Percentiles rank a stretch among this genome's conserved stretches.
phyloP scores from a whole-genome alignment of 2,888 invertebrate species.

The Volucella inanis region DNA sequence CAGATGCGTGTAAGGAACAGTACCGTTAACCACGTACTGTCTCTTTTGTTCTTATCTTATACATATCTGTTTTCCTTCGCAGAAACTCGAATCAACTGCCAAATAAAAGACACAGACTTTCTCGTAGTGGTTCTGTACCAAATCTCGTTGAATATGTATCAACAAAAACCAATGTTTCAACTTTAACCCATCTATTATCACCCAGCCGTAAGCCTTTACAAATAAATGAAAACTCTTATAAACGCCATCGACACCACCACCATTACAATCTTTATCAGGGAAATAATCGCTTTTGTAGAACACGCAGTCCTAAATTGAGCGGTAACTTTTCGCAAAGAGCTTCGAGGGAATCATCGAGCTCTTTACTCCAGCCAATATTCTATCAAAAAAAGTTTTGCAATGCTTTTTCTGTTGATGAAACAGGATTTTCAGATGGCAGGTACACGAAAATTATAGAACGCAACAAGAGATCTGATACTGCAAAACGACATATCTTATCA shows the following conservation, averaged over 20 bases:
- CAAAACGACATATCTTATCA: slow-evolving; percentile 89
- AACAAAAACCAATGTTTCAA: slow-evolving; percentile 75
- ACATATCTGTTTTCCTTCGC: slow-evolving; percentile 10
- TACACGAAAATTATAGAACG: slow-evolving; percentile 86
- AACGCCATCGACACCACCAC: slow-evolving; percentile 79
- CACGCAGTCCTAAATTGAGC: slow-evolving; percentile 79
- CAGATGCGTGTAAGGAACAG: not conserved
- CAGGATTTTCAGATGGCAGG: slow-evolving; percentile 81
- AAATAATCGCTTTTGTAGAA: slow-evolving; percentile 79
- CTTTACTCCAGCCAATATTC: slow-evolving; percentile 86
- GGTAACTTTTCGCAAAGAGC: slow-evolving; percentile 81
- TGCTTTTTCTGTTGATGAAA: slow-evolving; percentile 92
- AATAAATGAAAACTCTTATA: slow-evolving; percentile 79
- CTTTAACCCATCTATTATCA: slow-evolving; percentile 80
- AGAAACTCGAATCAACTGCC: slow-evolving; percentile 82
- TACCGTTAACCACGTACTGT: no score
- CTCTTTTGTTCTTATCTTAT: no score
- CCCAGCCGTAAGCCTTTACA: slow-evolving; percentile 79
- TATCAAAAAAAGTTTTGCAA: slow-evolving; percentile 87
- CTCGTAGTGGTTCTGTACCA: slow-evolving; percentile 86
- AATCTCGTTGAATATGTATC: slow-evolving; percentile 82
- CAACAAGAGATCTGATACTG: slow-evolving; percentile 85
- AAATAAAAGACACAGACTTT: slow-evolving; percentile 81
- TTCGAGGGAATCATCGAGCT: slow-evolving; percentile 81
- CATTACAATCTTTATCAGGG: slow-evolving; percentile 75